Evolutionary conservation across 2,113 vertebrate genomes (phyloP).

Genomic region (Onychostruthus taczanowskii): DNA sequence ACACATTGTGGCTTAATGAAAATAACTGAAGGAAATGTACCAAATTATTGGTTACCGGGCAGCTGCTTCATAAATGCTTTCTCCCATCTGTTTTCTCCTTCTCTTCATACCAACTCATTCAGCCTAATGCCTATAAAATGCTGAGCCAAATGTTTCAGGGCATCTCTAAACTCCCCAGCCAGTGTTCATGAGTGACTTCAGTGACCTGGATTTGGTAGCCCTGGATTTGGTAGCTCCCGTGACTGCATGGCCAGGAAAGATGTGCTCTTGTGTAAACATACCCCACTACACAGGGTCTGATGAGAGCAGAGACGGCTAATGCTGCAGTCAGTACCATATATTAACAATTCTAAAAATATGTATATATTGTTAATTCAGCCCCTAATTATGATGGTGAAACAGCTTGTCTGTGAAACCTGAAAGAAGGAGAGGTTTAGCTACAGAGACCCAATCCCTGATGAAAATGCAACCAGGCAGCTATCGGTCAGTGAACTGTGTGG

Average conservation of each 20-base stretch:
- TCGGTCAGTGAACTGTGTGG: neutral
- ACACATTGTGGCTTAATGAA: slow-evolving; percentile 56
- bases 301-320: neutral
- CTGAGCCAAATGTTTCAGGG: slow-evolving; percentile 7
- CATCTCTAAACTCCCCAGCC: neutral
- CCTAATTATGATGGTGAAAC: neutral
- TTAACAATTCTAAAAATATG: neutral
- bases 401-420: neutral
- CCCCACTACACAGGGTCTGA: neutral
- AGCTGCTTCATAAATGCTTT: slow-evolving; percentile 51
- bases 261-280: neutral
- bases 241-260: neutral
- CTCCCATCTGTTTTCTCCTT: slow-evolving; percentile 36
- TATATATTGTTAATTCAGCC: neutral
- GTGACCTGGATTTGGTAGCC: neutral
- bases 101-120: slow-evolving; percentile 3
- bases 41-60: slow-evolving; percentile 19
- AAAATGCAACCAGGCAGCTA: neutral
- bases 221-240: neutral
- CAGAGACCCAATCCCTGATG: neutral
- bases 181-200: neutral
- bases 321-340: neutral
- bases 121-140: neutral
- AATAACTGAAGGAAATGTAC: slow-evolving; percentile 51
- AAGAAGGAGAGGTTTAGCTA: neutral